Base-by-base conservation (phyloP, 2,113 vertebrate species). In the Istiophorus platypterus region DNA sequence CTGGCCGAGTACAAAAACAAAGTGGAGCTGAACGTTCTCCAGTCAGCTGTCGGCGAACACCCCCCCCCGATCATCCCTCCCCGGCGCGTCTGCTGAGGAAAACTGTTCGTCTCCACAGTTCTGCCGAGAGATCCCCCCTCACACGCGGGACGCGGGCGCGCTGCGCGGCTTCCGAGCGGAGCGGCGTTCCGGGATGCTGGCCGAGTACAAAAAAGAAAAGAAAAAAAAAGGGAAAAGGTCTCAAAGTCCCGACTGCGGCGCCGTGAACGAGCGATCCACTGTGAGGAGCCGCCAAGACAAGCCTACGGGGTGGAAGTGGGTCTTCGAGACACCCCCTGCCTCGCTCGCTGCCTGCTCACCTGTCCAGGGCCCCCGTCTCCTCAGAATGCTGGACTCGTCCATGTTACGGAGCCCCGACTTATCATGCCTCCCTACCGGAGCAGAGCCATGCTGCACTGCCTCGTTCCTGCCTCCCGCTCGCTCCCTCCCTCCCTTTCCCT, bases 301-400 rank as follows among this genome's bases (percentile, higher is more conserved):
- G n/a, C n/a, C n/a, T n/a, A n/a, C n/a, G n/a, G n/a, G n/a, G n/a
- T n/a, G n/a, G n/a, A n/a, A n/a, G n/a, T n/a, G n/a, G n/a, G n/a
- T n/a, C n/a, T n/a, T n/a, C n/a, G n/a, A n/a, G n/a, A n/a, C n/a
- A n/a, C n/a, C n/a, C n/a, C n/a, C n/a, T n/a, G n/a, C n/a, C n/a
- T n/a, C n/a, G n/a, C n/a, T n/a, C n/a, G n/a, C n/a, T n/a, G n/a
- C 71, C 78, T 37, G 86, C 96, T 93, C 96, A 99, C 97, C 97
- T 98, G 97, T 95, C n/a, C n/a, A n/a, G n/a, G 98, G 95, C 93
- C 97, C 97, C 79, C 97, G 95, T 71, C 97, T 94, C 86, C 97
- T 96, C 90, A 99, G 95, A 92, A 98, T 97, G 94, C 97, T 97
- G 80, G 96, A 96, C 95, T 97, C 96, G 76, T 99, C 97, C 97